These are phyloP conservation scores for Noctua fimbriata DNA, from an alignment of 2,888 invertebrate genomes.

Conservation along the genomic window DNA sequence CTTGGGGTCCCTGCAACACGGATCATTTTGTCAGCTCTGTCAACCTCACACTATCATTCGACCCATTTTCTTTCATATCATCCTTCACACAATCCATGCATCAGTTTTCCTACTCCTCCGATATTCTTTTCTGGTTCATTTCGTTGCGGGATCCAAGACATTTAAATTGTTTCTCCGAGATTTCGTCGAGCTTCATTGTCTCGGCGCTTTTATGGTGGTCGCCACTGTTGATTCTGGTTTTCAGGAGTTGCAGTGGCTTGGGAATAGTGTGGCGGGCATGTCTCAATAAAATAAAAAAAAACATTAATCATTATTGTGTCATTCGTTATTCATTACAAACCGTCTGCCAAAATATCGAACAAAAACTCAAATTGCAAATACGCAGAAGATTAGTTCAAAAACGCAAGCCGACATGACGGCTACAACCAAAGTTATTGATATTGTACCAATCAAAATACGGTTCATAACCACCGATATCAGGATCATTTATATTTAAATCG, in stretches of 20 bases:
- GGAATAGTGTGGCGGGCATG: too few species aligned
- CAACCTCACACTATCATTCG: background rate
- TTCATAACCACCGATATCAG: conserved; percentile 20
- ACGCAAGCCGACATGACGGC: background rate
- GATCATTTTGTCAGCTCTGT: background rate
- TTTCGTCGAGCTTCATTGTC: too few species aligned
- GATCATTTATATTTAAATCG: conserved; percentile 50
- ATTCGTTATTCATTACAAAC: background rate
- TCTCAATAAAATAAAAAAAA: too few species aligned
- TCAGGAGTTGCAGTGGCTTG: too few species aligned
- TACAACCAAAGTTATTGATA: conserved; percentile 32
- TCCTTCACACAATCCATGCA: background rate
- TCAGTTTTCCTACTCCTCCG: background rate
- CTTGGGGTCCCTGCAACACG: background rate
- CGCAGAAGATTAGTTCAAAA: background rate
- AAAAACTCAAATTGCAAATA: background rate
- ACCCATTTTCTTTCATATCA: background rate
- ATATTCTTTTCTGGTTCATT: too few species aligned
- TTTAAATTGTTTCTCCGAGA: too few species aligned
- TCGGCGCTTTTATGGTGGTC: too few species aligned
- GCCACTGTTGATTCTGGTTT: too few species aligned
- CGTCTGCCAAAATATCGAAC: background rate
- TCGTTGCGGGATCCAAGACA: too few species aligned
- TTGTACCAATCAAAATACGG: conserved; percentile 25
- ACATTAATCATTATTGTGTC: too few species aligned